Base-by-base conservation (phyloP, 2,113 vertebrate genomes). In the Dipodomys merriami region DNA sequence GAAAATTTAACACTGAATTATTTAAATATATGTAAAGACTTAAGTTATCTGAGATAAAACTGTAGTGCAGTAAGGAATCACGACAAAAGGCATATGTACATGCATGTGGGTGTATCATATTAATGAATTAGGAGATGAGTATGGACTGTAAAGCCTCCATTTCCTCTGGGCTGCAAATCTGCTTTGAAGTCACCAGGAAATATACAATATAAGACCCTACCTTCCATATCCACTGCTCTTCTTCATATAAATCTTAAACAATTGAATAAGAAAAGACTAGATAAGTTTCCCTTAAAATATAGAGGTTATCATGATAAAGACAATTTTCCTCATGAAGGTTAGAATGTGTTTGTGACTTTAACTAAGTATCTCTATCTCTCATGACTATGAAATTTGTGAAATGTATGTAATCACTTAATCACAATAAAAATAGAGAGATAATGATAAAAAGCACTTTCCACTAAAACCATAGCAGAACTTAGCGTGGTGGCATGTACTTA, bases 61-160 rank as follows among this genome's bases (percentile, higher is more conserved):
- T 71, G 22, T 10, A 91, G 4, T 15, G 1, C 25, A 65, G n/a
- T 5, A 27, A 11, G 2, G 19, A 91, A 88, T 35, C 76, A 62
- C 76, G 80, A 64, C 86, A 93, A 93, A 79, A 94, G 53, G 23
- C 74, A 64, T 11, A 18, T 29, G 11, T 18, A 1, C 5, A 30
- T 6, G 18, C 22, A 13, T 44, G 20, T 30, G 39, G 20, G 44
- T 72, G 72, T 64, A 39, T 25, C 69, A 86, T 53, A 44, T 15
- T 74, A 81, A 81, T 97, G 96, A 97, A 90, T 97, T 90, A 96
- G 69, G 23, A 94, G 60, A 73, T 62, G 91, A 84, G 90, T 84
- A 90, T 11, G n/a, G 73, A 79, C 95, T 92, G 77, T 80, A 64
- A 76, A 91, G 71, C 49, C 81, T 86, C 83, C 57, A 79, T 88